Evolutionary conservation across 2,888 invertebrate species (phyloP).

Genomic region (Steinernema carpocapsae): DNA sequence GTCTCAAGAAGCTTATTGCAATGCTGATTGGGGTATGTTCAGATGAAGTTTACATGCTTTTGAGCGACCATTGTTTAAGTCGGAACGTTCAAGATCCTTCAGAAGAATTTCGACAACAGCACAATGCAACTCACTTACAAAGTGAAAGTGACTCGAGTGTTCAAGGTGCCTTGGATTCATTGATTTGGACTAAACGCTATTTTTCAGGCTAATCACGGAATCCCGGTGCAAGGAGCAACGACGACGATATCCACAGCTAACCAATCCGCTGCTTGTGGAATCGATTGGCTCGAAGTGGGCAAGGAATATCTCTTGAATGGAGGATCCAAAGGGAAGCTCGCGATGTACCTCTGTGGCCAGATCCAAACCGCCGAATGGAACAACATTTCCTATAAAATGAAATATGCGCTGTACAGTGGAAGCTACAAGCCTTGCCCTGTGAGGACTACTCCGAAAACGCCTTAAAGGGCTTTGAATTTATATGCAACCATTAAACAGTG

Average conservation of each 20-base stretch:
- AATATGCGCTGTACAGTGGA: neutral
- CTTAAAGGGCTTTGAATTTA: neutral
- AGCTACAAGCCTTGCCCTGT: neutral
- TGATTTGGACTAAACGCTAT: neutral
- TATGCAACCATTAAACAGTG: neutral
- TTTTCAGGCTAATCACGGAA: neutral
- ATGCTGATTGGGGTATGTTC: slow-evolving; percentile 1
- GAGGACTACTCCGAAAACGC: neutral
- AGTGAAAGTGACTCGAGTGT: neutral
- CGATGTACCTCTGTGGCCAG: neutral
- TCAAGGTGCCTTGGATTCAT: slow-evolving; percentile 6
- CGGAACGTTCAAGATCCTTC: neutral
- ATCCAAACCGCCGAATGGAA: neutral
- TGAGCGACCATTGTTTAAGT: neutral
- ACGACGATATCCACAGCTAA: neutral
- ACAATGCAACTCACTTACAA: neutral
- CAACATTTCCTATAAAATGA: neutral
- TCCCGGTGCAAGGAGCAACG: neutral
- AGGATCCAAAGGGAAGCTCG: neutral
- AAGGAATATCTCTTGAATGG: neutral
- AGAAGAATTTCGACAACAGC: neutral
- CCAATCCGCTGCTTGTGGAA: neutral
- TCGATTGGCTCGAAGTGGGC: neutral
- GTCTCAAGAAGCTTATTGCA: slow-evolving; percentile 5
- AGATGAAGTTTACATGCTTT: too few relatives aligned